phyloP scores from a whole-genome alignment of 2,797 vertebrate species.

The Falco novaeseelandiae region DNA sequence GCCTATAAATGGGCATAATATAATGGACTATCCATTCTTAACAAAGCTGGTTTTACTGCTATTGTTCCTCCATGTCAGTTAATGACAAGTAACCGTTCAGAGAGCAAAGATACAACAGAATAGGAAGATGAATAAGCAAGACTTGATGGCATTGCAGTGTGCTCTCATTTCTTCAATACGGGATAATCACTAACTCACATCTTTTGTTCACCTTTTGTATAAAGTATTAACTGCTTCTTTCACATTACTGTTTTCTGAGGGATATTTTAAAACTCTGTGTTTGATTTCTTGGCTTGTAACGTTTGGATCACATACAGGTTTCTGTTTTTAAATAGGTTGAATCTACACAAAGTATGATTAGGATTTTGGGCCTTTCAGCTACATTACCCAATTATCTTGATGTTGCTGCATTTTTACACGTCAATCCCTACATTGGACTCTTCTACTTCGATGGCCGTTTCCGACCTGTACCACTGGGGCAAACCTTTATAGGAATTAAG shows the following conservation, averaged over 20 bases:
- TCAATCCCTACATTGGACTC: conserved; percentile 95
- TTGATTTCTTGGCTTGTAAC: not conserved
- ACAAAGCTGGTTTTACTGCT: not conserved
- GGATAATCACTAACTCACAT: not conserved
- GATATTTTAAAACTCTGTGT: not conserved
- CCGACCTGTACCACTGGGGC: conserved; percentile 94
- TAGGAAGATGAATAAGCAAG: not conserved
- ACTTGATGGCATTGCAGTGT: not conserved
- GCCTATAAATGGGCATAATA: not conserved
- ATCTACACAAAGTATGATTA: conserved; percentile 98
- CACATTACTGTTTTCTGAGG: not conserved
- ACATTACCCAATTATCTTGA: conserved; percentile 97
- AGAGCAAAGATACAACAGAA: not conserved
- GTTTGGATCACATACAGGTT: not conserved
- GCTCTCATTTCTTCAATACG: not conserved
- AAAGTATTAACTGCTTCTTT: not conserved
- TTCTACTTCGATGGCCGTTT: conserved; percentile 97
- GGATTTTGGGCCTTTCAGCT: conserved; percentile 96
- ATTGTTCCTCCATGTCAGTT: not conserved
- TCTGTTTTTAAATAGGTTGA: conserved; percentile 86
- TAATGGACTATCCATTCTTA: not conserved
- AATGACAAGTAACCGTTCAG: not conserved
- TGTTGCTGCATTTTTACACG: conserved; percentile 92
- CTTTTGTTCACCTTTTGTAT: not conserved
- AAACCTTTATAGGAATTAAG: conserved; percentile 96